Conservation (phyloP, 2,113 vertebrate species). For the Illadopsis cleaveri region DNA sequence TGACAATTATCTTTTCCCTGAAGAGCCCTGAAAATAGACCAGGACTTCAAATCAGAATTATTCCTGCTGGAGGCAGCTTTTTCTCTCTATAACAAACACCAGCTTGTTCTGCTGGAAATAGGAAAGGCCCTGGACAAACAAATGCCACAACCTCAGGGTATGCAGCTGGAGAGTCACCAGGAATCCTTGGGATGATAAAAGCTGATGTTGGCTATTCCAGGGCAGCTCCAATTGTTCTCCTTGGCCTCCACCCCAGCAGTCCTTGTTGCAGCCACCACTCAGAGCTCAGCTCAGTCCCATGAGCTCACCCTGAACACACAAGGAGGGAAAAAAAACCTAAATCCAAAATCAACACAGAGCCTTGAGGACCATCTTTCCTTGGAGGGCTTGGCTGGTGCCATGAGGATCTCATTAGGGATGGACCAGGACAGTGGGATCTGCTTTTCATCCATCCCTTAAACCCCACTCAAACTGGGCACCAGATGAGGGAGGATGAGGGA, state of each 20-base stretch:
- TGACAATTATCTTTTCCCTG: background rate
- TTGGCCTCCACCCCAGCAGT: background rate
- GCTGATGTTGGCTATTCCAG: background rate
- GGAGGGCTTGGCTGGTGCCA: background rate
- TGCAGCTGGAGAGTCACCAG: background rate
- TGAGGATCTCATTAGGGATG: no score
- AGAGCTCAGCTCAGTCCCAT: background rate
- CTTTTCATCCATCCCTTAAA: background rate
- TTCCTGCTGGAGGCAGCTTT: background rate
- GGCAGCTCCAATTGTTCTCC: background rate
- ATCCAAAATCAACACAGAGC: background rate
- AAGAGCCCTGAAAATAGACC: background rate
- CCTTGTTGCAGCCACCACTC: no score
- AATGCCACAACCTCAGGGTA: background rate
- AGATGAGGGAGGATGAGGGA: no score
- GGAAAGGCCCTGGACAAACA: background rate
- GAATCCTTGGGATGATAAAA: background rate
- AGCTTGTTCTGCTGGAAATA: background rate
- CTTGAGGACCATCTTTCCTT: background rate
- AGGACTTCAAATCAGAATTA: background rate
- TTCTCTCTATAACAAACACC: background rate
- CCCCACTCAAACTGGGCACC: fast-evolving
- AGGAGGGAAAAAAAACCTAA: background rate
- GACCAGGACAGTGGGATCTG: background rate
- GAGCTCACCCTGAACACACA: fast-evolving